A percentile compares a stretch with the other conserved stretches of the same genome.
Evolutionary conservation across 2,888 invertebrate genomes (phyloP).

Genomic region (Andrena flavipes): DNA sequence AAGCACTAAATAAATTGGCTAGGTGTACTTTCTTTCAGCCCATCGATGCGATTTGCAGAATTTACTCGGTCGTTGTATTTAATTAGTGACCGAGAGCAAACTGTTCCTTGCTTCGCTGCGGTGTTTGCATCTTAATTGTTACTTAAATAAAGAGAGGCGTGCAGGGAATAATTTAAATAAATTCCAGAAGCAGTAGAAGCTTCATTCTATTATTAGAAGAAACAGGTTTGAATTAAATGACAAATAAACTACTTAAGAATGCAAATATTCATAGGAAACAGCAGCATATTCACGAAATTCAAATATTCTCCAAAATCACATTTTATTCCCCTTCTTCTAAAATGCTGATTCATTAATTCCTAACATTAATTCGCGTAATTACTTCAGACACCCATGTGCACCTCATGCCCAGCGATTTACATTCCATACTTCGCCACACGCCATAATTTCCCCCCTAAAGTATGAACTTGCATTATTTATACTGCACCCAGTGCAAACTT

Average conservation of each 20-base stretch:
- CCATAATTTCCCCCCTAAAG: conserved; percentile 14
- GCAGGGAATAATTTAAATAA: no score
- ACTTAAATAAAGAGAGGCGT: no score
- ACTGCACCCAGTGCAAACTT: background rate
- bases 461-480: background rate
- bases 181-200: no score
- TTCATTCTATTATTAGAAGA: no score
- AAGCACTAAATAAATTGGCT: conserved; percentile 23
- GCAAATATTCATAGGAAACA: no score
- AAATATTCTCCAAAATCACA: background rate
- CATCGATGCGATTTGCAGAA: background rate
- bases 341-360: background rate
- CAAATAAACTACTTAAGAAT: no score
- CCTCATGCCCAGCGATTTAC: conserved; percentile 8
- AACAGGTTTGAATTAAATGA: no score
- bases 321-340: background rate
- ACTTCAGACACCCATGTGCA: background rate
- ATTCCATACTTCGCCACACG: background rate
- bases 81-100: conserved; percentile 2
- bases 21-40: background rate
- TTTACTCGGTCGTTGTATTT: conserved; percentile 15
- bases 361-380: background rate
- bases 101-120: background rate
- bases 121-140: background rate
- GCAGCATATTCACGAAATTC: no score